Percentiles rank a stretch among this genome's conserved stretches.
Conservation (phyloP, 1,140 invertebrate species). For the Dinoponera quadriceps region DNA sequence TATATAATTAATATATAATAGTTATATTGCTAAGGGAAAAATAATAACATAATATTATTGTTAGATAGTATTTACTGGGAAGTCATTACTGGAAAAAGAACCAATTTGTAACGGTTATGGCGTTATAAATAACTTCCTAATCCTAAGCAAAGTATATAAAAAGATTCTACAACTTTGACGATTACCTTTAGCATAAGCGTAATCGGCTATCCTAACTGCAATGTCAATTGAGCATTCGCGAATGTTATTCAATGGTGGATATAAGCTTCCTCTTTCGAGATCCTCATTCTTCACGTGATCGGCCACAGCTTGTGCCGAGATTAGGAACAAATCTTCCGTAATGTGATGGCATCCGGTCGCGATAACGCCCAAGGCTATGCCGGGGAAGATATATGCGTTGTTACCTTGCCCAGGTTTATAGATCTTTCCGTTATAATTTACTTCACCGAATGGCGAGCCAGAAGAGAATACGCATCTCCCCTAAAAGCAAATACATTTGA, state of each 20-base stretch:
- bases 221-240: conserved; percentile 91
- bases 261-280: conserved; percentile 90
- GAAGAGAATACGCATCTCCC: conserved; percentile 96
- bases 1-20: too few species aligned
- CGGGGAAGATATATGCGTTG: conserved; percentile 98
- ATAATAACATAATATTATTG: too few species aligned
- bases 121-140: too few species aligned
- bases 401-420: conserved; percentile 97
- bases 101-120: too few species aligned
- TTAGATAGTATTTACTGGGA: too few species aligned
- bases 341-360: conserved; percentile 95
- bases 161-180: background rate
- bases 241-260: conserved; percentile 91
- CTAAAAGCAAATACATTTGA: conserved; percentile 82
- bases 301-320: conserved; percentile 93
- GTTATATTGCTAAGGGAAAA: too few species aligned
- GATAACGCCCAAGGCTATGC: conserved; percentile 96
- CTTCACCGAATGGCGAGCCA: conserved; percentile 96
- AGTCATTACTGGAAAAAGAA: too few species aligned
- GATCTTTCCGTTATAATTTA: conserved; percentile 91
- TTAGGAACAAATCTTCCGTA: conserved; percentile 95
- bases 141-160: too few species aligned
- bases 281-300: conserved; percentile 89
- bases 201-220: conserved; percentile 89
- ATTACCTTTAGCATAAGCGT: conserved; percentile 88